These are phyloP conservation scores for Antennarius striatus DNA, from an alignment of 2,113 vertebrate species.

Conservation along the genomic window DNA sequence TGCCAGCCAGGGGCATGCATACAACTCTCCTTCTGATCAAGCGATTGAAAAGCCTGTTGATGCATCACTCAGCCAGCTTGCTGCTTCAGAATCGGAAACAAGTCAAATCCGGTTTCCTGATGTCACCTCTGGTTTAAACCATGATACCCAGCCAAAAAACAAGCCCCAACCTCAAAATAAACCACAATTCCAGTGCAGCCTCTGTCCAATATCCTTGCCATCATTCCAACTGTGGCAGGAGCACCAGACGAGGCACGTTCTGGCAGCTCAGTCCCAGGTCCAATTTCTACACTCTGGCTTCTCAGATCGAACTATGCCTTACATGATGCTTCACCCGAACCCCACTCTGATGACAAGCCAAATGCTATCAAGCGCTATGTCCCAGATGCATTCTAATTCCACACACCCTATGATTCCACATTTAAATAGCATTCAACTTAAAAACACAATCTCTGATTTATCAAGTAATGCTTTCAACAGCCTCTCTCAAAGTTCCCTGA, in stretches of 20 bases:
- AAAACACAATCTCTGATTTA: constrained; percentile 67
- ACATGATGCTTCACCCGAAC: constrained; percentile 96
- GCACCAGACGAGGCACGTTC: constrained; percentile 95
- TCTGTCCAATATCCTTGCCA: constrained; percentile 92
- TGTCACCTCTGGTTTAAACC: constrained; percentile 29
- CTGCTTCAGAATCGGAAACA: constrained; percentile 80
- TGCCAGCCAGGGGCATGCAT: constrained; percentile 80
- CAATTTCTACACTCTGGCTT: constrained; percentile 95
- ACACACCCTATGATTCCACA: constrained; percentile 82
- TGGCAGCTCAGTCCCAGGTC: constrained; percentile 95
- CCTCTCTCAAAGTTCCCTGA: constrained; percentile 86
- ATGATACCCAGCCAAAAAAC: constrained; percentile 59
- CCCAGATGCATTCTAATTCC: constrained; percentile 87
- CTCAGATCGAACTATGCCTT: constrained; percentile 91
- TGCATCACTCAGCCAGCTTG: constrained; percentile 81
- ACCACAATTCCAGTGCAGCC: constrained; percentile 94
- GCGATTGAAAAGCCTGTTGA: constrained; percentile 78
- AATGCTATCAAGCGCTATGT: constrained; percentile 89
- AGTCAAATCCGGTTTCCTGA: constrained; percentile 70
- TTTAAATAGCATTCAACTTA: constrained; percentile 68
- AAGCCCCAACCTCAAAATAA: constrained; percentile 83
- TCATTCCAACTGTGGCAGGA: constrained; percentile 98
- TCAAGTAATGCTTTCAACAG: constrained; percentile 60
- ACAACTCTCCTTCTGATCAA: constrained; percentile 61
- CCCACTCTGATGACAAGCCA: constrained; percentile 93